Evolutionary conservation across 1,140 invertebrate species (phyloP).

Genomic region (Lepidurus packardi): DNA sequence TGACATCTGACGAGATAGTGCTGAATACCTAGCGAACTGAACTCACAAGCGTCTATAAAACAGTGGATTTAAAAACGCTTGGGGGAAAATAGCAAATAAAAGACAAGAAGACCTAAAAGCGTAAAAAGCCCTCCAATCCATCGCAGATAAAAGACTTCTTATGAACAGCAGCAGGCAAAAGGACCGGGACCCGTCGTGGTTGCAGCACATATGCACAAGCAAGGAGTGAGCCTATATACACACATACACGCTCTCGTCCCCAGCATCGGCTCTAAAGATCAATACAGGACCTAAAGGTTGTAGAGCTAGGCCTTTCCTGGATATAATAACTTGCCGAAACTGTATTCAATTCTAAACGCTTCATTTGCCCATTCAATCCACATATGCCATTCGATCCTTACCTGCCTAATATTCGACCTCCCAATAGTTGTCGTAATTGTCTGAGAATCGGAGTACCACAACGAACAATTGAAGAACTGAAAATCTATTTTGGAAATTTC

Average conservation of each 20-base stretch:
- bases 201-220: slow-evolving; percentile 14
- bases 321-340: not conserved
- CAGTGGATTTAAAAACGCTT: not conserved
- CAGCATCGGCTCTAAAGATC: slow-evolving; percentile 12
- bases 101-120: not conserved
- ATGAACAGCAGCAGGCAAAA: not conserved
- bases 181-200: not conserved
- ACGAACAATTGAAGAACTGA: too few relatives aligned
- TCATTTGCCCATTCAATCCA: not conserved
- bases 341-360: not conserved
- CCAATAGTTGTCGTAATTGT: too few relatives aligned
- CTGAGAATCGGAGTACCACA: too few relatives aligned
- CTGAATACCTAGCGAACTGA: not conserved
- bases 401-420: too few relatives aligned
- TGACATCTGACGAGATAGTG: not conserved
- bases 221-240: not conserved
- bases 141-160: slow-evolving; percentile 7
- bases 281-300: slow-evolving; percentile 12
- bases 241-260: not conserved
- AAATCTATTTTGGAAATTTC: not conserved
- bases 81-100: not conserved
- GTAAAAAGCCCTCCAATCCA: slow-evolving; percentile 1
- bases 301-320: not conserved
- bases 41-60: not conserved
- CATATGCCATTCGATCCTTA: too few relatives aligned